phyloP scores from a whole-genome alignment of 2,113 vertebrate genomes.

The Eolophus roseicapilla region DNA sequence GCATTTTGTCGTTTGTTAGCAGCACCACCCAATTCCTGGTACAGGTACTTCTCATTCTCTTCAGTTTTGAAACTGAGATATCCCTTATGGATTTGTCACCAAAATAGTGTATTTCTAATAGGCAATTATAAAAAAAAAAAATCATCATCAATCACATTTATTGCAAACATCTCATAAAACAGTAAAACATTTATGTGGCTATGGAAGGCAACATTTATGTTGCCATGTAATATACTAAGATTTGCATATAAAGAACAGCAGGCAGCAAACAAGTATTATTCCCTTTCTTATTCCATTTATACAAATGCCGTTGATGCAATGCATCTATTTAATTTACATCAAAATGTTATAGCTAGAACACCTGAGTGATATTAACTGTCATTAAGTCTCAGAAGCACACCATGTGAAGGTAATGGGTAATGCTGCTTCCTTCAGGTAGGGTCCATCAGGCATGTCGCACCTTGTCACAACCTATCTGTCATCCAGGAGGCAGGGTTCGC shows the following conservation, averaged over 20 bases:
- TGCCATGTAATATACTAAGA: slow-evolving; percentile 68
- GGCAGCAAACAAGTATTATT: slow-evolving; percentile 71
- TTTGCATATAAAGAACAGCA: slow-evolving; percentile 77
- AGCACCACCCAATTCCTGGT: background rate
- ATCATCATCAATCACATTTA: slow-evolving; percentile 77
- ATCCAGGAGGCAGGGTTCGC: slow-evolving; percentile 26
- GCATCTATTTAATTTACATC: slow-evolving; percentile 66
- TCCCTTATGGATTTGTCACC: slow-evolving; percentile 65
- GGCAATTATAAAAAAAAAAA: slow-evolving; percentile 70
- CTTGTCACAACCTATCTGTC: slow-evolving; percentile 44
- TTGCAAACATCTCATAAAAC: slow-evolving; percentile 78
- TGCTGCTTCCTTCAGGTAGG: slow-evolving; percentile 32
- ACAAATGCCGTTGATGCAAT: slow-evolving; percentile 61
- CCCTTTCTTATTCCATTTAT: slow-evolving; percentile 64
- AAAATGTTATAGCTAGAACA: slow-evolving; percentile 58
- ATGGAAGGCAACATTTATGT: slow-evolving; percentile 59
- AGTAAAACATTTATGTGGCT: slow-evolving; percentile 74
- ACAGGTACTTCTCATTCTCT: slow-evolving; percentile 1
- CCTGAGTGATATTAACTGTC: slow-evolving; percentile 22
- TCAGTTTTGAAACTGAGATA: slow-evolving; percentile 51
- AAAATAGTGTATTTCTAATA: slow-evolving; percentile 75
- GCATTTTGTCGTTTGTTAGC: slow-evolving; percentile 34
- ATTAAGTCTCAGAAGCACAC: background rate
- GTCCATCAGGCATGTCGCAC: background rate
- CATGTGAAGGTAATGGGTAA: background rate